Evolutionary conservation across 2,797 vertebrate species (phyloP), one percentile per base, ranked within the genome.

Genomic region (Sorex maritimensis): DNA sequence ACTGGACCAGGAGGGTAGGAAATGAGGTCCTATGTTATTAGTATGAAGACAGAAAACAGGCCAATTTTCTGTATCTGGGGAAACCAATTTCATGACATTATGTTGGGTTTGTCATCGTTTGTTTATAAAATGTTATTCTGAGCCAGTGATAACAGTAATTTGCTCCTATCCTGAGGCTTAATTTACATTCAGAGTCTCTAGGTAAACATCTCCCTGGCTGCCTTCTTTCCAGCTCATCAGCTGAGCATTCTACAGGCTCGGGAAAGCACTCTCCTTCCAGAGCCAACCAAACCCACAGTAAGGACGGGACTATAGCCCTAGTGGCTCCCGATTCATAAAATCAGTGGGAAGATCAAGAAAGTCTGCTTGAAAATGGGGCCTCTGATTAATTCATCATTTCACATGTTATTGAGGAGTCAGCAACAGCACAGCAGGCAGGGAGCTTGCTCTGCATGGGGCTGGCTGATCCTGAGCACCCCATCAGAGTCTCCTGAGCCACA

Each of bases 161-260:
- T 65, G 71, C 21, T 30, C 65, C 61, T 63, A 24, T 2, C 24
- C 5, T 46, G 67, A 21, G 28, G 67, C 46, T 89, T 73, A 74
- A 71, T 67, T 85, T 55, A 83, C 55, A 49, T 88, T 91, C 75
- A 74, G 28, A 81, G 55, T 85, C 30, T 89, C 30, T 61, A 92
- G 78, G 44, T 52, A 74, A 83, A 68, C 30, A 67, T 61, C 89
- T 61, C 85, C 28, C 72, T 63, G 86, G 58, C 0, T 58, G 34
- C 15, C 83, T 86, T 84, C 71, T 55, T 81, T 80, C 61, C 34
- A 86, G 71, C n/a, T 75, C n/a, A 55, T 41, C 12, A 8, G 34
- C 38, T 26, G 46, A 79, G 34, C 23, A 52, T 5, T 61, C 21
- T 46, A 65, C 24, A 61, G 7, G 6, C 12, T 19, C 7, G 17